A percentile compares a stretch with the other conserved stretches of the same genome.
Evolutionary conservation across 2,888 invertebrate species (phyloP).

Genomic region (Gortyna flavago): DNA sequence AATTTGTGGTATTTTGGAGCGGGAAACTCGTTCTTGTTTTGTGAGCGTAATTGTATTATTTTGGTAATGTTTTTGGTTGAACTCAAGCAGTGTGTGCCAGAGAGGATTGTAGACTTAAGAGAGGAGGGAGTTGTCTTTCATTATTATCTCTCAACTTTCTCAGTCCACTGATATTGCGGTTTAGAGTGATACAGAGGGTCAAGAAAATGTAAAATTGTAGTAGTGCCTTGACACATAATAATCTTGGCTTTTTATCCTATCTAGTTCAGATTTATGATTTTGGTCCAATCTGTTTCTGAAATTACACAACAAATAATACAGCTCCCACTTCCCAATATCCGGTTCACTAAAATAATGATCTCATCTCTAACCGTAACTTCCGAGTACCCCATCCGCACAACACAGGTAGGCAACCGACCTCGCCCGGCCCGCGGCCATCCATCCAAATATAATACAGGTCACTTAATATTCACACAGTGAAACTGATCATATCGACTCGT

Average conservation of each 20-base stretch:
- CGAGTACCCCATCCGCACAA: not conserved
- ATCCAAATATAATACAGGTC: conserved; percentile 39
- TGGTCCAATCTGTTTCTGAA: not conserved
- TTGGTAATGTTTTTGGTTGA: conserved; percentile 12
- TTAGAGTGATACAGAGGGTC: not conserved
- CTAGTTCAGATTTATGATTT: not conserved
- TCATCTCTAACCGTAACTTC: not conserved
- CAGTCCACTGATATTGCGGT: too few species aligned
- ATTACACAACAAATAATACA: not conserved
- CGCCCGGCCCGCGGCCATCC: not conserved
- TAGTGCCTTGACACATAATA: not conserved
- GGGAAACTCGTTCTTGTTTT: conserved; percentile 44
- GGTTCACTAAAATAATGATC: not conserved
- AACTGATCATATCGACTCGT: conserved; percentile 59
- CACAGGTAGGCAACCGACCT: not conserved
- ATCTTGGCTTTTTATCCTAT: not conserved
- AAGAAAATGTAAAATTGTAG: not conserved
- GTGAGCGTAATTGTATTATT: conserved; percentile 44
- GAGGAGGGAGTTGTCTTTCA: not conserved
- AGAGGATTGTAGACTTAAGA: not conserved
- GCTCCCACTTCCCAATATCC: not conserved
- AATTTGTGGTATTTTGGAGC: conserved; percentile 44
- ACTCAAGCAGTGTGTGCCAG: not conserved
- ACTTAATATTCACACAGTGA: conserved; percentile 57
- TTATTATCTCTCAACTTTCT: not conserved